Conservation (phyloP, 2,888 invertebrate genomes). For the Eupithecia abbreviata region DNA sequence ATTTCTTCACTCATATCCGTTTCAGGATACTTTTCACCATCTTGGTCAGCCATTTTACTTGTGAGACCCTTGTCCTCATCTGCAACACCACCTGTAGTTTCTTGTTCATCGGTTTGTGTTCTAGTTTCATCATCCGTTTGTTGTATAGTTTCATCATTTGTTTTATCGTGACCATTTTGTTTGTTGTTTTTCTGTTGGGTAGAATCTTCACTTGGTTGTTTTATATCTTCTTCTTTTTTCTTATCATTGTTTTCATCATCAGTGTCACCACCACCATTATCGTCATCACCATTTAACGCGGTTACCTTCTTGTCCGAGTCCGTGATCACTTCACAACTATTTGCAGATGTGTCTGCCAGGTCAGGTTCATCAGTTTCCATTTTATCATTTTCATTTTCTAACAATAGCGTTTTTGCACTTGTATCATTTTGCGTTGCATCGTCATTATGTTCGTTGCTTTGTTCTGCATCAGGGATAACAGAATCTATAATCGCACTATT, state of each 20-base stretch:
- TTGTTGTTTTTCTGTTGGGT: slow-evolving; percentile 7
- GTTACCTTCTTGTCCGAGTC: slow-evolving; percentile 14
- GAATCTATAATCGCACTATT: slow-evolving; percentile 18
- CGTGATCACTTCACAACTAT: not conserved
- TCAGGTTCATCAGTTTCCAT: slow-evolving; percentile 25
- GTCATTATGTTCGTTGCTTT: slow-evolving; percentile 26
- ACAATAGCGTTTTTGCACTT: slow-evolving; percentile 26
- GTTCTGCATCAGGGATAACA: not conserved
- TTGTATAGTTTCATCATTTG: slow-evolving; percentile 17
- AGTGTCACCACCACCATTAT: slow-evolving; percentile 10
- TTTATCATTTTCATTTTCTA: slow-evolving; percentile 29
- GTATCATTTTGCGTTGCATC: slow-evolving; percentile 11
- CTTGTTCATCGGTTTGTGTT: slow-evolving; percentile 15
- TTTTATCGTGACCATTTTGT: slow-evolving; percentile 16
- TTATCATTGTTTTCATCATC: slow-evolving; percentile 19
- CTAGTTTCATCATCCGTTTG: slow-evolving; percentile 20
- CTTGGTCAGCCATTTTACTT: slow-evolving; percentile 24
- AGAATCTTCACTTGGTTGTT: slow-evolving; percentile 6
- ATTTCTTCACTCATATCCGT: slow-evolving; percentile 69
- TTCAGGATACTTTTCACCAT: slow-evolving; percentile 55
- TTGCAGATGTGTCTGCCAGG: not conserved
- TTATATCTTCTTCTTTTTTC: slow-evolving; percentile 21
- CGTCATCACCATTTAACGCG: slow-evolving; percentile 23
- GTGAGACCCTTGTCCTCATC: slow-evolving; percentile 30
- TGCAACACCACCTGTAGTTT: not conserved